phyloP scores from a whole-genome alignment of 2,888 invertebrate species.

The Nomada flava region DNA sequence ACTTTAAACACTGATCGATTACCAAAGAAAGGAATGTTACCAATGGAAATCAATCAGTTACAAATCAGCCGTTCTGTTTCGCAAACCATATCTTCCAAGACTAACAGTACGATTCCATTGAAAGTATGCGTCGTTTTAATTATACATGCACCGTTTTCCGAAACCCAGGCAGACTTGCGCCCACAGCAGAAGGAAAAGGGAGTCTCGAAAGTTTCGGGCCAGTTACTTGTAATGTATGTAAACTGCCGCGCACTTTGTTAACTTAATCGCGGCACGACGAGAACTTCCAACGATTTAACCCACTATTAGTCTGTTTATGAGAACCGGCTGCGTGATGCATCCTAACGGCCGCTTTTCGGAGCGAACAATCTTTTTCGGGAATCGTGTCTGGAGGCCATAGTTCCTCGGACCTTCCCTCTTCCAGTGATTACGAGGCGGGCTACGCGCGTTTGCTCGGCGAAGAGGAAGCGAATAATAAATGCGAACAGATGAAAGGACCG shows the following conservation, averaged over 20 bases:
- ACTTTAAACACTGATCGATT: neutral
- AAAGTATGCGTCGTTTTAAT: conserved; percentile 1
- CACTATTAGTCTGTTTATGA: conserved; percentile 39
- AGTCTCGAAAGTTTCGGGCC: conserved; percentile 53
- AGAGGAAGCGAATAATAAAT: conserved; percentile 47
- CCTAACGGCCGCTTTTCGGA: conserved; percentile 8
- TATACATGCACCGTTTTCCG: conserved; percentile 8
- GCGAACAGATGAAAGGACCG: conserved; percentile 36
- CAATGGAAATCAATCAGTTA: no score
- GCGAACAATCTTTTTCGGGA: neutral
- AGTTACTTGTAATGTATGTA: conserved; percentile 56
- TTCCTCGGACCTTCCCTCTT: neutral
- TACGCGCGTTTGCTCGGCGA: conserved; percentile 5
- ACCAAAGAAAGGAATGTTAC: neutral
- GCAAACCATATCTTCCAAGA: neutral
- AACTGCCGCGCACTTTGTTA: conserved; percentile 32
- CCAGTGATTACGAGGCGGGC: conserved; percentile 17
- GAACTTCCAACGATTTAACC: conserved; percentile 34
- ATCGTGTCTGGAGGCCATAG: neutral
- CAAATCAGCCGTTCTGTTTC: neutral
- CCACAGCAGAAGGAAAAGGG: conserved; percentile 34
- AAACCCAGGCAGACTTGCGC: conserved; percentile 4
- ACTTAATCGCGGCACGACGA: conserved; percentile 26
- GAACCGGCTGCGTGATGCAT: conserved; percentile 17
- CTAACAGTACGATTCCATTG: neutral